Conservation (phyloP, 1,140 invertebrate genomes). For the Pseudomyrmex flavicornis region DNA sequence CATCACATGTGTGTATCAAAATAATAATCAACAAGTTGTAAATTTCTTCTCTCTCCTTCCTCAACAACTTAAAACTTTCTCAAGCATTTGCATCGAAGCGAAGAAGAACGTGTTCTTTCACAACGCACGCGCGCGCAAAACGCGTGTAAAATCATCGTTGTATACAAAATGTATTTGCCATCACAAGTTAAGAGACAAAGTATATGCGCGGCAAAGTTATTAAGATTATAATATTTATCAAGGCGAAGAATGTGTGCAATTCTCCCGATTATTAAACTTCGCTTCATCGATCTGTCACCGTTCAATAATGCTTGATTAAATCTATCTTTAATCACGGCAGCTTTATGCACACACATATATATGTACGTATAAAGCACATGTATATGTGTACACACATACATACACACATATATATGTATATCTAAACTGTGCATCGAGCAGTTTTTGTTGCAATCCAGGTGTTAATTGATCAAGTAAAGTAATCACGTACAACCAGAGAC, state of each 20-base stretch:
- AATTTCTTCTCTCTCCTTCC: background rate
- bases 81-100: background rate
- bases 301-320: conserved; percentile 39
- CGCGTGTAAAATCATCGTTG: background rate
- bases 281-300: conserved; percentile 47
- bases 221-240: conserved; percentile 38
- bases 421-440: background rate
- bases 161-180: conserved; percentile 1
- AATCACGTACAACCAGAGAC: conserved; percentile 38
- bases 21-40: background rate
- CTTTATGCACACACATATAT: too few relatives aligned
- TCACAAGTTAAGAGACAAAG: conserved; percentile 39
- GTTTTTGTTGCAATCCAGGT: conserved; percentile 38
- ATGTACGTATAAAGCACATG: too few relatives aligned
- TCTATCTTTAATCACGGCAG: conserved; percentile 28
- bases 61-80: background rate
- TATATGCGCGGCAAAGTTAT: conserved; percentile 17
- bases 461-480: conserved; percentile 60
- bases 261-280: conserved; percentile 43
- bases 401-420: background rate
- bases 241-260: conserved; percentile 35
- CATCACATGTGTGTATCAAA: background rate
- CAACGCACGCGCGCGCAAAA: too few relatives aligned
- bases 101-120: background rate
- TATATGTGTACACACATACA: too few relatives aligned